Base-by-base conservation (phyloP, 1,140 invertebrate species). In the Drosophila kepulauana region DNA sequence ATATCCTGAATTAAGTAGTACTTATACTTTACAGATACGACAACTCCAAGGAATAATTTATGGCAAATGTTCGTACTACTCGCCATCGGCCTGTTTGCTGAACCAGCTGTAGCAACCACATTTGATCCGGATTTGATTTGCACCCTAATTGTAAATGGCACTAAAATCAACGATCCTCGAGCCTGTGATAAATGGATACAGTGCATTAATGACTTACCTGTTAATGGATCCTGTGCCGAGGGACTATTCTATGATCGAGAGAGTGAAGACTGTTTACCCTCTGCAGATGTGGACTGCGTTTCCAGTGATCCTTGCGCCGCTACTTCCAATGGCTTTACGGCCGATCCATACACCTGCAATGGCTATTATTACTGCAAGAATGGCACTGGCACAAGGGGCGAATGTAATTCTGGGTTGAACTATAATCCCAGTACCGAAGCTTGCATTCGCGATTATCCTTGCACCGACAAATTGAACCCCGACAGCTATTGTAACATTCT, bases 401-500 rank as follows among this genome's bases (percentile, higher is more conserved):
- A 63, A 6, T 92, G 91, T 57, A 59, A 51, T 6, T 1, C 49
- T 6, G 91, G 85, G n/a, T 54, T 84, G 49, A 92, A 91, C 63
- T 92, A 46, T 6, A 90, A 87, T 77, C 65, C 88, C 0, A 63
- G 61, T 3, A 91, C 80, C 0, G 52, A 71, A 45, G 71, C 82
- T 10, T 92, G 91, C 13, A 85, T 92, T 10, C 63, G 87, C 0
- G 78, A 78, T 11, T 91, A 78, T 57, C 70, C 78, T 0, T 92
- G 91, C 13, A 5, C 15, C 0, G 4, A 41, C 10, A 87, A 78
- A 10, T 75, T 80, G 59, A 41, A 80, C 45, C 91, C 88, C 8
- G 85, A 92, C 16, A 84, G 71, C 49, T 75, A 59, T 7, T 92
- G 91, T 59, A 91, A 92, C 49, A 90, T 92, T n/a, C 35, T 92